Base-by-base conservation (phyloP, 1,140 invertebrate species). In the Hypsibius dujardini region DNA sequence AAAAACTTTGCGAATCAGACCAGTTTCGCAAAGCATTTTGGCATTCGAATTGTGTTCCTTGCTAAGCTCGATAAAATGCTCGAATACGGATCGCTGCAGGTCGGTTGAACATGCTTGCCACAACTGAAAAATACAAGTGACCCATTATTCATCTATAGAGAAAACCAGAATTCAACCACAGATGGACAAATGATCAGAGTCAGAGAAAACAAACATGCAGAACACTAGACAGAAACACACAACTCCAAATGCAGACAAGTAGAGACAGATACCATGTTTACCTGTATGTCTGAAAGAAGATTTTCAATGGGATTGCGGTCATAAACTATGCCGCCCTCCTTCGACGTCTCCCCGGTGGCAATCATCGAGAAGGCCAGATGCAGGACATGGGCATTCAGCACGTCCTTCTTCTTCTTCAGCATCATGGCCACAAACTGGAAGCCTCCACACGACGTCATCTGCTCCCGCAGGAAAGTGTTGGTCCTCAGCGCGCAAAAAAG, bases 341-440 rank as follows among this genome's bases (percentile, higher is more conserved):
- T 84, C 2, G 89, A 88, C 76, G 88, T 89, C 76, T 89, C 91
- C 1, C 92, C 90, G 47, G 90, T 96, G 62, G 87, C 93, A 15
- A 96, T 92, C 15, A 98, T 82, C 72, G 90, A 91, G 77, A 98
- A 95, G 1, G 93, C 90, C 59, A 98, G 80, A 80, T 98, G 94
- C 46, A 98, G 81, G 73, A 98, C 96, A 76, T 98, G 93, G 47
- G 90, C 94, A 77, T 98, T 98, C 1, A 98, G 81, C 28, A 97
- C 81, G 74, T 88, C 85, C 74, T 89, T 87, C 79, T 99, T 98
- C 75, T 90, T 87, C 76, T 93, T 87, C 72, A 97, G 83, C 45
- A 98, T 81, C 89, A 97, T 94, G 0, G 93, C 92, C 72, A 99
- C 78, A 0, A 90, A 93, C 82, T 97, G 89, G 79, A 70, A 72